Base-by-base conservation (phyloP, 1,140 invertebrate genomes). In the Hypothenemus hampei region DNA sequence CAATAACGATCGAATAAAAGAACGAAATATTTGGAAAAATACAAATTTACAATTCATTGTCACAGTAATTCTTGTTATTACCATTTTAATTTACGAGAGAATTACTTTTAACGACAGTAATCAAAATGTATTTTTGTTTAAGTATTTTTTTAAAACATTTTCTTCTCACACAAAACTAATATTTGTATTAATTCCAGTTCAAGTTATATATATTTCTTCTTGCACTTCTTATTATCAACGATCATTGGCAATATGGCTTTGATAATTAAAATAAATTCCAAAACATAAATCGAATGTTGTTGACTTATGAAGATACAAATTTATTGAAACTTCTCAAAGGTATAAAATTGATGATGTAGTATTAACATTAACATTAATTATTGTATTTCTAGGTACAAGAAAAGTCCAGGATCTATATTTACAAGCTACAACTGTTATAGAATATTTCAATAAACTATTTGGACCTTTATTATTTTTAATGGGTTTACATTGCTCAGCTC, bases 181-280 rank as follows among this genome's bases (percentile, higher is more conserved):
- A 8, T 13, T 24, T 21, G 8, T 19, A 8, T 21, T 43, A 5
- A 8, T 43, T 57, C 24, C 18, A 57, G 48, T 10, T 24, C 55
- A n/a, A 50, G 35, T 11, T 57, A 50, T 18, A 16, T 46, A 6
- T 57, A 44, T 26, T 57, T 57, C n/a, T 57, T 57, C 18, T 47
- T 50, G 16, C 46, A 57, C 23, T 57, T 57, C 35, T 18, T 50
- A 16, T 13, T 50, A 21, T 57, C 55, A 11, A 13, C 29, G 2
- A 51, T 57, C 19, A 57, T 57, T 16, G 55, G 55, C 23, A 57
- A 57, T 51, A 35, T 57, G 29, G 55, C 47, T 10, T 21, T 57
- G 1, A 31, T 50, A 10, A 20, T 57, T 11, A 57, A 57, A 48
- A 44, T 6, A 57, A 57, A 36, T 57, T 57, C 13, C 3, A 36